Conservation (phyloP, 2,888 invertebrate species). For the Mimachlamys varia region DNA sequence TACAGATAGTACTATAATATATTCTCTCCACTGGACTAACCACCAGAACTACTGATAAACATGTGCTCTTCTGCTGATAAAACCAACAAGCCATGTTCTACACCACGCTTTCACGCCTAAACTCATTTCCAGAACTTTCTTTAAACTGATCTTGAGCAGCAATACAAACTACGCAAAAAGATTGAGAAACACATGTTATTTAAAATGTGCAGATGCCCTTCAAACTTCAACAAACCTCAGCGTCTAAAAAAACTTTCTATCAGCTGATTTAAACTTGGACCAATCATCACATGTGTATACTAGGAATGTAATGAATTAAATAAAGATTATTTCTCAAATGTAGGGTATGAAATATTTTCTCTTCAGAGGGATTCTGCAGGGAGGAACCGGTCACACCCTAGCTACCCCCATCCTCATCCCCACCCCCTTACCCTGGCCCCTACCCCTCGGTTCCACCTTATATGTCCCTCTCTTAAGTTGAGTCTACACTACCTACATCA, state of each 20-base stretch:
- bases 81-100: not conserved
- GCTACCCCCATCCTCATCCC: too few species aligned
- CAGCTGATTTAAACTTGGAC: too few species aligned
- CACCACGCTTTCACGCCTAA: not conserved
- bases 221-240: not conserved
- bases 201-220: not conserved
- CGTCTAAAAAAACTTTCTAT: not conserved
- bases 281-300: too few species aligned
- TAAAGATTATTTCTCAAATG: too few species aligned
- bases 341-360: too few species aligned
- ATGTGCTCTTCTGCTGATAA: not conserved
- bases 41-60: not conserved
- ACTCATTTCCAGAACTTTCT: constrained; percentile 9
- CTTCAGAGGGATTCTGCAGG: too few species aligned
- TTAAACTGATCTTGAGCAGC: not conserved
- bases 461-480: too few species aligned
- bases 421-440: too few species aligned
- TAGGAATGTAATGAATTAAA: too few species aligned
- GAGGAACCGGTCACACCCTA: too few species aligned
- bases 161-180: not conserved
- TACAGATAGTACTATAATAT: not conserved
- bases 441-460: too few species aligned
- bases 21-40: not conserved
- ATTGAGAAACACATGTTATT: not conserved
- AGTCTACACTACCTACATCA: too few species aligned